These are phyloP conservation scores for Clupea harengus DNA, from an alignment of 2,113 vertebrate species.

Conservation along the genomic window DNA sequence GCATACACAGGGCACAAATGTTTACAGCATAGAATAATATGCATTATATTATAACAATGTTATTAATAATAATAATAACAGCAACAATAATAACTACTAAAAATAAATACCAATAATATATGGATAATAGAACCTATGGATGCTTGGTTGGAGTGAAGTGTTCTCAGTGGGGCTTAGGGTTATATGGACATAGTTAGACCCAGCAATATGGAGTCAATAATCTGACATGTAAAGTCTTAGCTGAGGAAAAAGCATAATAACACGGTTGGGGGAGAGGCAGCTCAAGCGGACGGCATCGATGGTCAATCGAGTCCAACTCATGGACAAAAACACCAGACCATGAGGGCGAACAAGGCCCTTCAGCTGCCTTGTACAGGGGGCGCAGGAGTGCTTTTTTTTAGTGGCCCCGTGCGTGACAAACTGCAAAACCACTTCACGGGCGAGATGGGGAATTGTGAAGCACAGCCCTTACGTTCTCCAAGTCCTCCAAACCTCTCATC, in stretches of 20 bases:
- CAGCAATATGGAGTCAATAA: background rate
- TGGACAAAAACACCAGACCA: background rate
- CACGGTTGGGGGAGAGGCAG: background rate
- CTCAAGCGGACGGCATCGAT: background rate
- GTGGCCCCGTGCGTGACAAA: background rate
- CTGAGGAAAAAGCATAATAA: background rate
- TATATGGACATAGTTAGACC: background rate
- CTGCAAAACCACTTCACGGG: background rate
- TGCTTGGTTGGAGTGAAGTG: background rate
- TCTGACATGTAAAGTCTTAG: background rate
- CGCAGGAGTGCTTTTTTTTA: background rate
- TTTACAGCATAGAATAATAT: background rate
- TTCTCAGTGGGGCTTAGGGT: background rate
- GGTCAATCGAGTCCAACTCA: background rate
- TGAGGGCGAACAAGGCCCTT: background rate
- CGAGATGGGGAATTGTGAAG: background rate
- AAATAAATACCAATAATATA: background rate
- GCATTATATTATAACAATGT: background rate
- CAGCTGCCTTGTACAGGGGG: background rate
- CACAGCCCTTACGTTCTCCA: background rate
- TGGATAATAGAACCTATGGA: background rate
- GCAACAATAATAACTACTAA: background rate
- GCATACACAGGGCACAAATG: background rate
- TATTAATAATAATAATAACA: background rate
- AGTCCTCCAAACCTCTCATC: background rate